Base-by-base conservation (phyloP, 2,888 invertebrate genomes). In the Hirtodrosophila cameraria region DNA sequence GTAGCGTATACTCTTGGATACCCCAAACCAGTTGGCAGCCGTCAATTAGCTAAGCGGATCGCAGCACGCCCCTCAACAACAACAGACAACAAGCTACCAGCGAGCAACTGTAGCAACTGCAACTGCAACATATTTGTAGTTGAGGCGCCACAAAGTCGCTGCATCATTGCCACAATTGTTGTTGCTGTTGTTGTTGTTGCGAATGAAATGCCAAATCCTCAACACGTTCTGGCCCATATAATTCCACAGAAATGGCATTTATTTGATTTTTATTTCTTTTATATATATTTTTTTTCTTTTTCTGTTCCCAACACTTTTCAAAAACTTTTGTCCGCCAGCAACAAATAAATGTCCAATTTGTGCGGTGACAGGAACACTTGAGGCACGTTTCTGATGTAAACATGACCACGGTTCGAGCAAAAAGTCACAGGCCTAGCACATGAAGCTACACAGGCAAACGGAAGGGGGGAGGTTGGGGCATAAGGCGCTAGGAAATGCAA, bases 331-430 rank as follows among this genome's bases (percentile, higher is more conserved):
- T 39, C 76, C 76, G 78, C 73, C 8, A 53, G 77, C 87, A 75
- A 48, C 85, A 86, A 86, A 80, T 80, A 86, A 81, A 86, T 86
- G 87, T 81, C 87, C 87, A 81, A 86, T 86, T 81, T 86, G 87
- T 86, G 87, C 82, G 74, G 82, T 86, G 80, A 86, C 80, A 81
- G 80, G 85, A 81, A 86, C 80, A 81, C 87, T 81, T 86, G 87
- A 82, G 79, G 80, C 80, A 81, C 80, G 80, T 81, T 81, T 81
- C 85, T 85, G 86, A 77, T 81, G 87, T 87, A 81, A 80, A 84
- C 87, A 86, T 78, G 85, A 61, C 53, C 75, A 75, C 57, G 54
- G 61, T 73, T 69, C 74, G 64, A 60, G 62, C 65, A 63, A 80
- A 86, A 72, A 83, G 78, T 81, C 76, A 84, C 82, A 68, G 57